A percentile compares a stretch with the other conserved stretches of the same genome.
phyloP scores from a whole-genome alignment of 35 echinoderm and acorn worm genomes.

The Amphiura filiformis region DNA sequence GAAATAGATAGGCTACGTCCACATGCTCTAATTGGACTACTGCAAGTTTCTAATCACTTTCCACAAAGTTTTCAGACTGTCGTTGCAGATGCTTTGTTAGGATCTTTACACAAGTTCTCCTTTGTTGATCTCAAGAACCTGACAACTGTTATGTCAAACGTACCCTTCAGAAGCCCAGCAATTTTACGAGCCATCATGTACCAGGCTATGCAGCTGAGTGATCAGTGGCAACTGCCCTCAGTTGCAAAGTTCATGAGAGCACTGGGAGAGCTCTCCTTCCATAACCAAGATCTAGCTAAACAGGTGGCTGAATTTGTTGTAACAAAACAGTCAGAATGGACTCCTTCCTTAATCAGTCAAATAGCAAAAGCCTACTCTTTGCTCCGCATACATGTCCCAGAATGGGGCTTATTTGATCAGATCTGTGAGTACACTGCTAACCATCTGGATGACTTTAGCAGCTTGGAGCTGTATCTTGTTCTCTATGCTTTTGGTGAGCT shows the following conservation, averaged over 20 bases:
- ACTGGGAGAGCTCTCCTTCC: not conserved
- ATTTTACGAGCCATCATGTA: not conserved
- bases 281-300: not conserved
- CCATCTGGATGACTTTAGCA: not conserved
- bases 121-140: not conserved
- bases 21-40: not conserved
- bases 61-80: not conserved
- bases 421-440: not conserved
- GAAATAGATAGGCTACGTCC: not conserved
- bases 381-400: not conserved
- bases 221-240: not conserved
- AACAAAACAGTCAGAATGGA: not conserved
- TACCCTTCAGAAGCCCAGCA: not conserved
- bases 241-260: not conserved
- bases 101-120: not conserved
- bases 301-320: not conserved
- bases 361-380: not conserved
- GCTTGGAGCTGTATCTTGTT: not conserved
- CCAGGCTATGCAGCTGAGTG: not conserved
- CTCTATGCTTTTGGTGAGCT: not conserved
- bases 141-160: not conserved
- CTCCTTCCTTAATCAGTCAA: not conserved
- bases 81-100: not conserved
- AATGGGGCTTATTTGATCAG: not conserved
- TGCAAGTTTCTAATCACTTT: not conserved